These are phyloP conservation scores for Trididemnum nubilum DNA, from an alignment of 23 tunicate species.

Conservation along the genomic window DNA sequence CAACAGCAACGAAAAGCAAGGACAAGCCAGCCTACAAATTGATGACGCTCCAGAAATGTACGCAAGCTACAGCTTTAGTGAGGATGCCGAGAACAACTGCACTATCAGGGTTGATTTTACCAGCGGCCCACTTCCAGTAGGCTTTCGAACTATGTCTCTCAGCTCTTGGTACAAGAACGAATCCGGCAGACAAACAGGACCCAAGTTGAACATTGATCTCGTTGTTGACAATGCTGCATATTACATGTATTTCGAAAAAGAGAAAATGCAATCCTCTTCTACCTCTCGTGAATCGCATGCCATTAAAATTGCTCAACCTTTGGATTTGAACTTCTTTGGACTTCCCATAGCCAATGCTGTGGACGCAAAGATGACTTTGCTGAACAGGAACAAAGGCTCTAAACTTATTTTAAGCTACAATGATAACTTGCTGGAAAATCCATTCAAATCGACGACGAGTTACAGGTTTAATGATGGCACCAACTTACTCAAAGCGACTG, in stretches of 20 bases:
- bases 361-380: neutral
- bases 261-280: neutral
- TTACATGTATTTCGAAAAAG: neutral
- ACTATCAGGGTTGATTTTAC: neutral
- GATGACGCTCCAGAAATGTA: slow-evolving; percentile 49
- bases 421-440: slow-evolving; percentile 30
- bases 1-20: neutral
- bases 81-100: neutral
- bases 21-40: slow-evolving; percentile 30
- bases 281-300: neutral
- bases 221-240: slow-evolving; percentile 8
- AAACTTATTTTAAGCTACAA: slow-evolving; percentile 5
- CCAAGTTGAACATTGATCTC: slow-evolving; percentile 17
- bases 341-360: slow-evolving; percentile 37
- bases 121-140: slow-evolving; percentile 34
- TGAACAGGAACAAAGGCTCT: slow-evolving; percentile 6
- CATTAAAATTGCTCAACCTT: slow-evolving; percentile 38
- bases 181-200: neutral
- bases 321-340: slow-evolving; percentile 29
- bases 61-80: neutral
- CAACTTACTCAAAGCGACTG: neutral
- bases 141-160: slow-evolving; percentile 14
- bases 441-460: slow-evolving; percentile 1
- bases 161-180: slow-evolving; percentile 31
- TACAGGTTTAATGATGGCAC: slow-evolving; percentile 16